These are phyloP conservation scores for Agrochola lychnidis DNA, from an alignment of 2,888 invertebrate species.

Conservation along the genomic window DNA sequence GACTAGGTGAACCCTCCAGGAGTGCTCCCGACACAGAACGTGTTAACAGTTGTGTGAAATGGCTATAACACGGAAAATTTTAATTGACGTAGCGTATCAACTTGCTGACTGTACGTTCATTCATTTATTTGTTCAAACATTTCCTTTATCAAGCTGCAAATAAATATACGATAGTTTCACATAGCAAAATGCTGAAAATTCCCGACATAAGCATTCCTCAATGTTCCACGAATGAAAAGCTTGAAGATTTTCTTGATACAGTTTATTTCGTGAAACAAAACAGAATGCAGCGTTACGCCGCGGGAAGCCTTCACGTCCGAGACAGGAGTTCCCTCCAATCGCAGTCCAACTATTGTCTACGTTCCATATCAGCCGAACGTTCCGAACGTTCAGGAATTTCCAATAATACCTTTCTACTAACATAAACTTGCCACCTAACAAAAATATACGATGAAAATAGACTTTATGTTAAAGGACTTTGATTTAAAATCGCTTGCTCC, in stretches of 20 bases:
- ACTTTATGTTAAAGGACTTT: constrained; percentile 61
- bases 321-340: constrained; percentile 82
- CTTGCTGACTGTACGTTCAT: background rate
- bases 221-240: constrained; percentile 43
- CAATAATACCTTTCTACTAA: constrained; percentile 82
- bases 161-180: constrained; percentile 14
- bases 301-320: constrained; percentile 80
- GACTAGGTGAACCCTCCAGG: too few relatives aligned
- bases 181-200: constrained; percentile 25
- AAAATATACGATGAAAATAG: constrained; percentile 18
- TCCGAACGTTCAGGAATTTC: constrained; percentile 87
- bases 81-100: background rate
- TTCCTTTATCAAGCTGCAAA: constrained; percentile 27
- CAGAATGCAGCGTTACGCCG: constrained; percentile 73
- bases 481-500: constrained; percentile 59
- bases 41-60: background rate
- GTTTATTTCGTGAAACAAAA: constrained; percentile 68
- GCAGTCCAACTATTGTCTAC: constrained; percentile 82
- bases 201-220: constrained; percentile 38
- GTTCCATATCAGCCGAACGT: constrained; percentile 83
- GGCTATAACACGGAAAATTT: background rate
- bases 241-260: constrained; percentile 45
- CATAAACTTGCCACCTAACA: constrained; percentile 46
- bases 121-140: constrained; percentile 19
- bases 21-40: too few relatives aligned